Evolutionary conservation across 2,888 invertebrate genomes (phyloP).

Genomic region (Euphydryas editha): DNA sequence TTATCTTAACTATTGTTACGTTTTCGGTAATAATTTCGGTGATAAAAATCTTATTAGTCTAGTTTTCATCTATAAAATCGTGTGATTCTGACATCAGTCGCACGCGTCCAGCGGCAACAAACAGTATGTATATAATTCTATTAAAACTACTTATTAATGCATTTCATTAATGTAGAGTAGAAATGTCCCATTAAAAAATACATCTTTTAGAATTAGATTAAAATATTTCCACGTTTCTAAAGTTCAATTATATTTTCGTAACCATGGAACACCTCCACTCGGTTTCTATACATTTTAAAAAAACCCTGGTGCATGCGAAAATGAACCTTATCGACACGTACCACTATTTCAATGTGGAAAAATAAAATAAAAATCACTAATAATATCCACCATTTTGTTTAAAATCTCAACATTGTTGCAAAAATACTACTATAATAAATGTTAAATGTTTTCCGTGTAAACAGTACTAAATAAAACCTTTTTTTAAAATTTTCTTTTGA

Average conservation of each 20-base stretch:
- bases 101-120: background rate
- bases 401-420: conserved; percentile 54
- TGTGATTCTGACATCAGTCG: background rate
- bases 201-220: conserved; percentile 13
- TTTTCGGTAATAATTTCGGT: conserved; percentile 8
- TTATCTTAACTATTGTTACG: conserved; percentile 3
- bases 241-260: background rate
- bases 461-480: conserved; percentile 62
- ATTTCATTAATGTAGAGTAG: conserved; percentile 4
- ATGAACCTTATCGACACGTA: conserved; percentile 34
- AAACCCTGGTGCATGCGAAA: conserved; percentile 37
- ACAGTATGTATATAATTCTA: conserved; percentile 28
- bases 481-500: conserved; percentile 51
- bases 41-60: background rate
- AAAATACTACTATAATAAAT: conserved; percentile 51
- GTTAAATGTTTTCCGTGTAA: conserved; percentile 50
- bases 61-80: background rate
- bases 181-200: conserved; percentile 13
- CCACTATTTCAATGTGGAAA: conserved; percentile 41
- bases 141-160: conserved; percentile 30
- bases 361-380: conserved; percentile 45
- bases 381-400: conserved; percentile 55
- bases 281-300: conserved; percentile 10
- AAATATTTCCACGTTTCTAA: conserved; percentile 15
- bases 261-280: conserved; percentile 10